Evolutionary conservation across 2,797 vertebrate genomes (phyloP).

Genomic region (Spea hammondii): DNA sequence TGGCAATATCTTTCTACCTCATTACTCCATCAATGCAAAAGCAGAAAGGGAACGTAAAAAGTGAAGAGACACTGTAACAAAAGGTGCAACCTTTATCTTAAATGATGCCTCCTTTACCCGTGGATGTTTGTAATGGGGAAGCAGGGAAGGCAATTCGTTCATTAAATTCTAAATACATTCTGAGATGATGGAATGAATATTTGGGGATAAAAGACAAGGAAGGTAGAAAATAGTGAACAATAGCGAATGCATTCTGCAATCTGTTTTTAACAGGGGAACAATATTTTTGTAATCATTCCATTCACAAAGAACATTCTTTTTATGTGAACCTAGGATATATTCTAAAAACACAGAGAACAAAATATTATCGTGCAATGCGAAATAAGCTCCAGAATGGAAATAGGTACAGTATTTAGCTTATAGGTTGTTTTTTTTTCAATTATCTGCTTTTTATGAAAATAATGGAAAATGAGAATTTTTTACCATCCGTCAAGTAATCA

Average conservation of each 20-base stretch:
- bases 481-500: too few species aligned
- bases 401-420: not conserved
- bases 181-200: not conserved
- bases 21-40: constrained; percentile 35
- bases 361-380: constrained; percentile 1
- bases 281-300: not conserved
- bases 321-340: too few species aligned
- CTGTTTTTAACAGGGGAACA: constrained; percentile 12
- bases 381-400: not conserved
- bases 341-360: too few species aligned
- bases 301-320: too few species aligned
- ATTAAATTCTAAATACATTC: constrained; percentile 12
- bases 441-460: not conserved
- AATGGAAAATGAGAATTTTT: not conserved
- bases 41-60: constrained; percentile 17
- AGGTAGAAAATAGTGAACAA: constrained; percentile 14
- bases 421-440: not conserved
- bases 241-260: constrained; percentile 8
- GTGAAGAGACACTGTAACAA: constrained; percentile 5
- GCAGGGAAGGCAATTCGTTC: not conserved
- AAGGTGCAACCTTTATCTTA: constrained; percentile 38
- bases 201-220: not conserved
- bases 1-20: constrained; percentile 36
- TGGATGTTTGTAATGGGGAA: constrained; percentile 4
- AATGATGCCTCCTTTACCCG: constrained; percentile 26